phyloP scores from a whole-genome alignment of 37 sponge, comb jelly and placozoan genomes.

The Dysidea cf. avara region DNA sequence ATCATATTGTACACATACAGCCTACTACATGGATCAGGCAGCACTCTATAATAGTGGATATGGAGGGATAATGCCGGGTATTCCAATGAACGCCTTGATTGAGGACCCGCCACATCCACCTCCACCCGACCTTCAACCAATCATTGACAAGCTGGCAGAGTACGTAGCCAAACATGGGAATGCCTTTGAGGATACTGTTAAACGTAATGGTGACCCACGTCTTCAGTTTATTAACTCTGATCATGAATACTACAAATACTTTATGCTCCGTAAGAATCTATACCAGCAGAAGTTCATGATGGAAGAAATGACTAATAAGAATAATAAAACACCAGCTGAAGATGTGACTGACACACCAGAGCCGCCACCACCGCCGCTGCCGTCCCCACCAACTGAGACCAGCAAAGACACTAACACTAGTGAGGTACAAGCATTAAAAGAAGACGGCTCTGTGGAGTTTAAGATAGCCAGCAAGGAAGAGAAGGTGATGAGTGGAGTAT shows the following conservation, averaged over 20 bases:
- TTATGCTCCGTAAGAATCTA: conserved; percentile 52
- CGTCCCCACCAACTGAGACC: neutral
- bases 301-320: neutral
- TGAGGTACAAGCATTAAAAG: conserved; percentile 51
- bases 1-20: neutral
- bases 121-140: conserved; percentile 65
- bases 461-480: conserved; percentile 34
- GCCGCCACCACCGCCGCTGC: neutral
- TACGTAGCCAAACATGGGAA: conserved; percentile 84
- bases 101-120: conserved; percentile 50
- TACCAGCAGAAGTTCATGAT: conserved; percentile 28
- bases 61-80: neutral
- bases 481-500: neutral
- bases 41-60: conserved; percentile 10
- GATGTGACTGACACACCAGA: neutral
- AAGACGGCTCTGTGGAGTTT: conserved; percentile 64
- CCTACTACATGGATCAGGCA: conserved; percentile 7
- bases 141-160: conserved; percentile 88
- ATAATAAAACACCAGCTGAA: neutral
- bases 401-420: neutral
- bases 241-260: conserved; percentile 76
- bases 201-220: conserved; percentile 63
- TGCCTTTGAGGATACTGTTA: conserved; percentile 72
- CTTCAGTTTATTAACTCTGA: conserved; percentile 80
- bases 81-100: neutral